Conservation (phyloP, 2,888 invertebrate species). For the Synanthedon vespiformis region DNA sequence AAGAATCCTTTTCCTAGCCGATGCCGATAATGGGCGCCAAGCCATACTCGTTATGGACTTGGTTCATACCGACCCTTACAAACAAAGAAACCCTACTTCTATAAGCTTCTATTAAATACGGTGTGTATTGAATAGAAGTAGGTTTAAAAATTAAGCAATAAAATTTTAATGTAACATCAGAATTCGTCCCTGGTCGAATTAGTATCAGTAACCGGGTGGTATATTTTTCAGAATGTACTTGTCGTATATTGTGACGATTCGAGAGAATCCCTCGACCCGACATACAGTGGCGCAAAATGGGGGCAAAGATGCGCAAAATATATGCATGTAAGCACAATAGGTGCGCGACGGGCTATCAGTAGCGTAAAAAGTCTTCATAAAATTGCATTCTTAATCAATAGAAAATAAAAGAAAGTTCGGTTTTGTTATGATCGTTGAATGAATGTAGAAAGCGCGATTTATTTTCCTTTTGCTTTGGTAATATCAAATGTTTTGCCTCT, state of each 20-base stretch:
- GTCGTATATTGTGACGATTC: constrained; percentile 49
- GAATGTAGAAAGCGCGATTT: not conserved
- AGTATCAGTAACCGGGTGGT: constrained; percentile 61
- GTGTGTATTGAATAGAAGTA: no score
- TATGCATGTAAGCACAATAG: constrained; percentile 13
- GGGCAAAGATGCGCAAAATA: constrained; percentile 44
- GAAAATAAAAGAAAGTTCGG: not conserved
- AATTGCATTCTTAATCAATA: constrained; percentile 10
- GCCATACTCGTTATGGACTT: no score
- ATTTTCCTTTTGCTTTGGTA: no score
- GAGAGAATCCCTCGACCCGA: constrained; percentile 25
- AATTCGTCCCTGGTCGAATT: constrained; percentile 47
- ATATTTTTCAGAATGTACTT: constrained; percentile 57
- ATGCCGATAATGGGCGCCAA: no score
- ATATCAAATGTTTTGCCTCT: no score
- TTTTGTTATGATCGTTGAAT: not conserved
- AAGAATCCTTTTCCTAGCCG: no score
- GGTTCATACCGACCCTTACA: no score
- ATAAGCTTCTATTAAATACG: no score
- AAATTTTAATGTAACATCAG: not conserved
- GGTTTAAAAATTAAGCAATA: no score
- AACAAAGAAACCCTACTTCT: no score
- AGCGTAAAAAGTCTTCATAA: constrained; percentile 7
- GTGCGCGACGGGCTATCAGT: not conserved
- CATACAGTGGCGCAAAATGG: constrained; percentile 25